phyloP scores from a whole-genome alignment of 2,113 vertebrate species.

The Rousettus leschenaultii region DNA sequence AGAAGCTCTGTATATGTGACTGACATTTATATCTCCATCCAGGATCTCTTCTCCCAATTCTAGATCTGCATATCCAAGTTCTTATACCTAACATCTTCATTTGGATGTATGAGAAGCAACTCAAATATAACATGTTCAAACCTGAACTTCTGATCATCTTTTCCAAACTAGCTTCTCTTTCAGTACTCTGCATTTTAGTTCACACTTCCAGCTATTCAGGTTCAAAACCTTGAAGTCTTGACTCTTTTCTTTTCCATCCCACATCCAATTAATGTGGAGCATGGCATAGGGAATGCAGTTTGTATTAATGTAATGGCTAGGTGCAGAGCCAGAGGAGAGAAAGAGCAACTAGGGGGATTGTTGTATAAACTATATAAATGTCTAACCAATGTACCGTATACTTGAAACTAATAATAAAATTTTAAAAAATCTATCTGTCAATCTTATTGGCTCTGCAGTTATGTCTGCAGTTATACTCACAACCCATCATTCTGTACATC shows the following conservation, averaged over 20 bases:
- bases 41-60: not conserved
- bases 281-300: no score
- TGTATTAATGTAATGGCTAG: no score
- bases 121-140: not conserved
- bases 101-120: not conserved
- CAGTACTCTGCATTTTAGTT: not conserved
- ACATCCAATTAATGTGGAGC: no score
- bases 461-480: not conserved
- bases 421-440: not conserved
- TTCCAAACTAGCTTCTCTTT: not conserved
- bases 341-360: no score
- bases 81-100: not conserved
- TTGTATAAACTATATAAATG: no score
- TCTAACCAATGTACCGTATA: no score
- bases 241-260: not conserved
- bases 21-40: not conserved
- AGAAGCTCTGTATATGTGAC: not conserved
- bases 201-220: not conserved
- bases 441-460: not conserved
- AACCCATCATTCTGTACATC: not conserved
- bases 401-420: no score
- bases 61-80: not conserved
- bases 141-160: not conserved
- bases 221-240: not conserved
- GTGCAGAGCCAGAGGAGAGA: no score